These are phyloP conservation scores for Pica pica DNA, from an alignment of 2,113 vertebrate species.

Conservation along the genomic window DNA sequence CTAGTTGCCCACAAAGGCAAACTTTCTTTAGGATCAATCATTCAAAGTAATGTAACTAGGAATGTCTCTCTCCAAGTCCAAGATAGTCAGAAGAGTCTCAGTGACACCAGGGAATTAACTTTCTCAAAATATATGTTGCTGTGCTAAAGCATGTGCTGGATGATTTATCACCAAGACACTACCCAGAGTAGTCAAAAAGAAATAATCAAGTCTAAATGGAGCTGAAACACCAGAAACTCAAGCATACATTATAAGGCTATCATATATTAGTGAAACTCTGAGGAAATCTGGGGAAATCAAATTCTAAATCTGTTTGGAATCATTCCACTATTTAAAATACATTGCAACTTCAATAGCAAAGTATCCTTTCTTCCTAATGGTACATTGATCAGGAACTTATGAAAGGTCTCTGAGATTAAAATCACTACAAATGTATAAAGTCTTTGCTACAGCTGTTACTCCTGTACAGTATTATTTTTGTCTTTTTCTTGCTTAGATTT, in stretches of 20 bases:
- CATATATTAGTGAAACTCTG: neutral
- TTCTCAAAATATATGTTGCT: neutral
- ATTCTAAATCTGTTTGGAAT: neutral
- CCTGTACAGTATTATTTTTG: neutral
- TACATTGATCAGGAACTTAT: neutral
- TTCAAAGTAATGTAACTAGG: neutral
- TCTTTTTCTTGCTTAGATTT: neutral
- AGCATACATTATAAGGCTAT: neutral
- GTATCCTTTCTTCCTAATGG: neutral
- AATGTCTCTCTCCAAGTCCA: neutral
- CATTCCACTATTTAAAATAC: neutral
- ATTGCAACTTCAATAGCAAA: neutral
- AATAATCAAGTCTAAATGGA: neutral
- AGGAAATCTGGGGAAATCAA: neutral
- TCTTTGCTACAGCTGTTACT: neutral
- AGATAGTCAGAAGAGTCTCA: neutral
- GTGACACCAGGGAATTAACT: neutral
- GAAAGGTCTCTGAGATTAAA: neutral
- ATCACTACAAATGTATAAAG: neutral
- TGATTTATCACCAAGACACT: neutral
- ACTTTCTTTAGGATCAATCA: neutral
- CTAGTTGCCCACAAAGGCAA: neutral
- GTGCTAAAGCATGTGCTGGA: neutral
- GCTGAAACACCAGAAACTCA: neutral
- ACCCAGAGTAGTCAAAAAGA: neutral